phyloP scores from a whole-genome alignment of 2,113 vertebrate species.

The Amblyopsis rosae region DNA sequence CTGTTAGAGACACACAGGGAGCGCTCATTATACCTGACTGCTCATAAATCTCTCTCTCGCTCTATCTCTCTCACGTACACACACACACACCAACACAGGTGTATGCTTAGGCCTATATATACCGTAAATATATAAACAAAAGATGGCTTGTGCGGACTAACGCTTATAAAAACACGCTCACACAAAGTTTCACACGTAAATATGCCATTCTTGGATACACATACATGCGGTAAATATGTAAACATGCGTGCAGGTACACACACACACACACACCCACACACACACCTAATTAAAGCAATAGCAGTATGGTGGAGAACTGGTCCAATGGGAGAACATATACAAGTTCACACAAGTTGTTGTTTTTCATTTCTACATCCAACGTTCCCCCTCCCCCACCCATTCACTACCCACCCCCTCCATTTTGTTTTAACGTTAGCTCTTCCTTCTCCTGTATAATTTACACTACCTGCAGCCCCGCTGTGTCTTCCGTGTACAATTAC shows the following conservation, averaged over 20 bases:
- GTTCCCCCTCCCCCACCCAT: neutral
- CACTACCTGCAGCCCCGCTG: conserved; percentile 74
- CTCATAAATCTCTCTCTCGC: conserved; percentile 49
- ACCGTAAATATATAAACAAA: neutral
- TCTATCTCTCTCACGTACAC: neutral
- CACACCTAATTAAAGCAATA: neutral
- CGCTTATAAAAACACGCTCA: neutral
- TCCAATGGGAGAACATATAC: too few species aligned
- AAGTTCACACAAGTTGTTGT: too few species aligned
- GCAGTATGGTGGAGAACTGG: too few species aligned
- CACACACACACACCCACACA: conserved; percentile 6
- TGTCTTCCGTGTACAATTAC: conserved; percentile 84
- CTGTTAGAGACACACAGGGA: conserved; percentile 39
- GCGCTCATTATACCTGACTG: conserved; percentile 44
- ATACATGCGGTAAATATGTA: neutral
- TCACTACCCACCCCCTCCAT: conserved; percentile 27
- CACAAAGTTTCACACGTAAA: neutral
- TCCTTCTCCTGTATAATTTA: conserved; percentile 77
- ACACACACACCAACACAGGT: neutral
- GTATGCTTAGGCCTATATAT: neutral
- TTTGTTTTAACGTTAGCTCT: conserved; percentile 48
- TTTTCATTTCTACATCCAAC: conserved; percentile 1
- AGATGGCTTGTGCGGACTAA: neutral
- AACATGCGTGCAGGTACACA: conserved; percentile 16
- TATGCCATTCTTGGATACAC: neutral